Base-by-base conservation (phyloP, 2,888 invertebrate genomes). In the Lasioglossum zephyrum region DNA sequence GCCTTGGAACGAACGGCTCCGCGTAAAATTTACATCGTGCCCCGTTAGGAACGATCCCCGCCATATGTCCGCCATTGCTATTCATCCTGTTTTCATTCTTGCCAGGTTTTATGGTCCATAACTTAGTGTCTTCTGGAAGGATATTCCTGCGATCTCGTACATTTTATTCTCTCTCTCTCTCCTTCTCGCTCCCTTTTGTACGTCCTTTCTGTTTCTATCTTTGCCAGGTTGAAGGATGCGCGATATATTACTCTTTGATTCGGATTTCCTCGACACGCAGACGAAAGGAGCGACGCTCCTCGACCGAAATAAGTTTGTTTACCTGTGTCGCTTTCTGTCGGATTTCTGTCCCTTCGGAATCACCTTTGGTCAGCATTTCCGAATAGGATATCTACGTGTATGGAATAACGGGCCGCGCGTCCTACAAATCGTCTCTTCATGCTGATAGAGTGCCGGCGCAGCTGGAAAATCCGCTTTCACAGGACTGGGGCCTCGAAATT, bases 1-100 rank as follows among this genome's bases (percentile, higher is more conserved):
- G 70, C 73, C 82, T 80, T 53, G 77, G 75, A 39, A 53, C 49
- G 53, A 8, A 44, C 77, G 63, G 31, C 57, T n/a, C 44, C 72
- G 73, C 73, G 39, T 53, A 63, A 85, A 85, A 90, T 90, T 91
- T 91, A 83, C 87, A 89, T 90, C 66, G 75, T 70, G 31, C 76
- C 57, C 72, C 70, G 82, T 31, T 66, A 75, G 81, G 31, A 87
- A 18, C 85, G 72, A 84, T 79, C 60, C 74, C 73, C 53, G n/a
- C 75, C 86, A 77, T 86, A 84, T 69, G 88, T 79, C 79, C 84
- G 77, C 70, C 72, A 69, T 75, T 77, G 49, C 47, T 47, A 73
- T 85, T 81, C 82, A 66, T 83, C 76, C 79, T 78, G 81, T 75
- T 87, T 77, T 74, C 72, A 77, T 83, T 72, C 74, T 66, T 80